Conservation (phyloP, 2,888 invertebrate species). For the Hemithea aestivaria region DNA sequence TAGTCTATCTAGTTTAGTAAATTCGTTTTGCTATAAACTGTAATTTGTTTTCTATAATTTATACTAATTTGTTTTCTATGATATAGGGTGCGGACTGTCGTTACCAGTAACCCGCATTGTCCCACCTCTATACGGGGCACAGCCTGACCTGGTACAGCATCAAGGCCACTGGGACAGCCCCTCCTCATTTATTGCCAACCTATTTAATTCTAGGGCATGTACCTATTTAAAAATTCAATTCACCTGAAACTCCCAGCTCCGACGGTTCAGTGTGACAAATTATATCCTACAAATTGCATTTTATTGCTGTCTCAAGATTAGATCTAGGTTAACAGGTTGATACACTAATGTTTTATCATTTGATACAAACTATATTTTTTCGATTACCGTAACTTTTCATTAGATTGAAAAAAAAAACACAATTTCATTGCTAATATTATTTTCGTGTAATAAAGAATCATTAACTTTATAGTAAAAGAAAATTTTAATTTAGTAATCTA, state of each 20-base stretch:
- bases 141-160: conserved; percentile 41
- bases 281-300: conserved; percentile 22
- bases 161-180: conserved; percentile 41
- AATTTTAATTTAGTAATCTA: too few relatives aligned
- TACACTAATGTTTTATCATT: conserved; percentile 20
- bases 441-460: too few relatives aligned
- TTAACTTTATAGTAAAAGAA: too few relatives aligned
- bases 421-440: too few relatives aligned
- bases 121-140: too few relatives aligned
- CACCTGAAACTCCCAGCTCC: conserved; percentile 16
- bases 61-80: conserved; percentile 22
- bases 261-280: conserved; percentile 12
- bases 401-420: too few relatives aligned
- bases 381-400: too few relatives aligned
- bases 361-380: conserved; percentile 1
- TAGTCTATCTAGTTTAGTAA: too few relatives aligned
- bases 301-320: conserved; percentile 24
- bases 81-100: conserved; percentile 23
- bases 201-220: conserved; percentile 8
- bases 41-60: too few relatives aligned
- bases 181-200: conserved; percentile 24
- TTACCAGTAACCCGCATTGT: conserved; percentile 20
- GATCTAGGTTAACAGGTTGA: conserved; percentile 29
- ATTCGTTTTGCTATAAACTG: too few relatives aligned
- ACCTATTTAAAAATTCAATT: conserved; percentile 18